Evolutionary conservation across 92 coral and sea anemone species (phyloP), one percentile per base, ranked within the genome.

Genomic region (Porites divaricata): DNA sequence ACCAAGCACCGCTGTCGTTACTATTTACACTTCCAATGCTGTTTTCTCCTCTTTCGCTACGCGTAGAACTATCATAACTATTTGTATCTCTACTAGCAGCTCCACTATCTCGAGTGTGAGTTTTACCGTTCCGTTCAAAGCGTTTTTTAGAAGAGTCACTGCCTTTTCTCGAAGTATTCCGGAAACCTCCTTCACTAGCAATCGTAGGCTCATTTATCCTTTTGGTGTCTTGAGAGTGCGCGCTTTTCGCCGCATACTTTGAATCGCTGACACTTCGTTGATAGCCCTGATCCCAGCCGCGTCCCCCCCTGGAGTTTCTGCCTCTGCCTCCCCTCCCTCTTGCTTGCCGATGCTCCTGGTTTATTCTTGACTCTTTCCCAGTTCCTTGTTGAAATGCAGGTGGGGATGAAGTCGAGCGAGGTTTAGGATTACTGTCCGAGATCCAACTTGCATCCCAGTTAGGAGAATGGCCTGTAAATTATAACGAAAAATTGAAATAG

Each of bases 391-490:
- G 6, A 15, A 53, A 13, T 1, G 20, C 84, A 6, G 53, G 21
- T 57, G 85, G 45, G 20, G 6, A 56, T 1, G 68, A 56, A 19
- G 68, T 53, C 23, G 85, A 69, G 85, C 85, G 85, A 12, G 76
- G 58, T 54, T 69, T 80, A 24, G 70, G 21, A 57, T 64, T 57
- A 22, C 85, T 53, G 54, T 80, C 85, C 13, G 85, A 80, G 66
- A 80, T 80, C 85, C 85, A 80, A 45, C 85, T 80, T 10, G 85
- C 76, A 41, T 80, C 76, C 85, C 85, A 80, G 67, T 68, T 56
- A 0, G 76, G n/a, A 1, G 85, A 72, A 70, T 70, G 7, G 12
- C 45, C 85, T 80, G 67, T 2, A 69, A 80, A 54, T 56, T 28
- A 57, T 2, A 35, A 19, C 22, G 4, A 6, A 9, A 50, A 19